Evolutionary conservation across 2,888 invertebrate species (phyloP).

Genomic region (Chesias legatella): DNA sequence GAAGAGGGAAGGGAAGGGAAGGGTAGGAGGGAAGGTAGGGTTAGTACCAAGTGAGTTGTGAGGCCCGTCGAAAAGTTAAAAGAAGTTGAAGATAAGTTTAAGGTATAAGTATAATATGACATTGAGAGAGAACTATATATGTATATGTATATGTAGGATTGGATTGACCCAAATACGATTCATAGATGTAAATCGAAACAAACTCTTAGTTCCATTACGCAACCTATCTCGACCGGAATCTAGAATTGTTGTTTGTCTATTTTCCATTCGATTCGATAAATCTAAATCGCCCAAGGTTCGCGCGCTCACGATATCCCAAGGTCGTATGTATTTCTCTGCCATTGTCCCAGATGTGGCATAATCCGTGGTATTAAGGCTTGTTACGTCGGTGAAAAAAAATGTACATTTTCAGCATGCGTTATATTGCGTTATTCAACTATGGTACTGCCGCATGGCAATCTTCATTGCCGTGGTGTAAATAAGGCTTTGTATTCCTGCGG

Average conservation of each 20-base stretch:
- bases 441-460: no score
- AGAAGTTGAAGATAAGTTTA: no score
- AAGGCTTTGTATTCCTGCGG: not conserved
- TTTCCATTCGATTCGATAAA: slow-evolving; percentile 26
- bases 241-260: slow-evolving; percentile 21
- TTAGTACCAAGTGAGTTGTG: no score
- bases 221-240: slow-evolving; percentile 16
- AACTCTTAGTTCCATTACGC: slow-evolving; percentile 8
- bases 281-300: slow-evolving; percentile 27
- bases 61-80: no score
- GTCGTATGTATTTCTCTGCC: slow-evolving; percentile 13
- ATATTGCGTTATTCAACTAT: no score
- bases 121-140: not conserved
- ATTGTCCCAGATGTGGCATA: slow-evolving; percentile 19
- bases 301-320: slow-evolving; percentile 28
- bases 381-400: no score
- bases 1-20: no score
- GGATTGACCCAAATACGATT: slow-evolving; percentile 4
- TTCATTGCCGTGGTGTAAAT: no score
- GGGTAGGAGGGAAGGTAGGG: no score
- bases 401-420: no score
- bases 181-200: slow-evolving; percentile 3
- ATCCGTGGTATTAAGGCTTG: slow-evolving; percentile 1
- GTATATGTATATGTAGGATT: no score
- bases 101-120: not conserved